Evolutionary conservation across 2,113 vertebrate genomes (phyloP), one percentile per base, ranked within the genome.

Genomic region (Crotalus tigris): DNA sequence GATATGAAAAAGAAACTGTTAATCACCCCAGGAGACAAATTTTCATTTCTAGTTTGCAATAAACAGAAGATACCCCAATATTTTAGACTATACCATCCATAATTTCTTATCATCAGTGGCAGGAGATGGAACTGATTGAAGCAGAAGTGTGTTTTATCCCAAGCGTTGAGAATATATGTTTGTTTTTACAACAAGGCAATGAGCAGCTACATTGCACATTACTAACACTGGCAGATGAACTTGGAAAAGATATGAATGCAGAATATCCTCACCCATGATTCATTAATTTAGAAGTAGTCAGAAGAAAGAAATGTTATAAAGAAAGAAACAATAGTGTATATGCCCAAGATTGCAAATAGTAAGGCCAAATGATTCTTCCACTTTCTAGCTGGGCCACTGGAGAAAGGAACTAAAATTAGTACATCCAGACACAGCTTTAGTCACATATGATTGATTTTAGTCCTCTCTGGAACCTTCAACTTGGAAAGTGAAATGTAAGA

Each of bases 391-490:
- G 86, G 55, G 0, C 3, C 91, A 12, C 86, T 89, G 59, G n/a
- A 92, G 49, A 87, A 8, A 92, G 92, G 93, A 90, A 93, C 15
- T 89, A 89, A 85, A 51, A 94, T 39, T 24, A 89, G 51, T 87
- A 85, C 0, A 0, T 1, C 86, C 94, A 92, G 90, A 7, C 13
- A 90, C 17, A 75, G 90, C 89, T 87, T 94, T 3, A 33, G 55
- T 64, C 54, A 91, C 88, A 89, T 26, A 90, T n/a, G 91, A 2
- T 53, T 9, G 91, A 2, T 53, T 9, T 54, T 94, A 75, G 15
- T 46, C 29, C 61, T 87, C 1, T 46, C 58, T 61, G 44, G 55
- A n/a, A 44, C 59, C 8, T 90, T 39, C 91, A 92, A 69, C 57
- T 26, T 92, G 58, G 92, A 58, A 54, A 93, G 92, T 1, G 54